phyloP scores from a whole-genome alignment of 2,113 vertebrate genomes.

The Bos indicus region DNA sequence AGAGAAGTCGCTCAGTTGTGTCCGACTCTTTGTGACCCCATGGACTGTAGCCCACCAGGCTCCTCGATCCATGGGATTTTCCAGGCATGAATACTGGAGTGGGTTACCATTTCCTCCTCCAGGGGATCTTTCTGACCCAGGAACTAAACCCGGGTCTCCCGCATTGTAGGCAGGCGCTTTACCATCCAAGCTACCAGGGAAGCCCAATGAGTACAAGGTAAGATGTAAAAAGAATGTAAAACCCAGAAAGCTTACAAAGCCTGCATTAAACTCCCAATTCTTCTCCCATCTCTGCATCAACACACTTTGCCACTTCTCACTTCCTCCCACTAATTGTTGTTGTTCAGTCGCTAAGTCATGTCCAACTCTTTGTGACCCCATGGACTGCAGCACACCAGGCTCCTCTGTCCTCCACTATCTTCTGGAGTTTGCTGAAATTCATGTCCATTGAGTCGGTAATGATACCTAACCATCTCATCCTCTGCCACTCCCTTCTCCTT shows the following conservation, averaged over 20 bases:
- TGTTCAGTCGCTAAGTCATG: neutral
- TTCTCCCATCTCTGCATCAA: neutral
- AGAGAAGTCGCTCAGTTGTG: no score
- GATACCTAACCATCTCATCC: neutral
- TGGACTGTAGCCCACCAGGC: no score
- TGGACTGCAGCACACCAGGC: neutral
- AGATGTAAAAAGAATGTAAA: neutral
- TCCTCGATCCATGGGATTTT: no score
- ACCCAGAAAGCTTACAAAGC: neutral
- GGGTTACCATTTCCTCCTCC: no score
- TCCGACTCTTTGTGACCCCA: no score
- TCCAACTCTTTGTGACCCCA: neutral
- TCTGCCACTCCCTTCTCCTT: neutral
- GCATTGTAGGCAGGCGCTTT: no score
- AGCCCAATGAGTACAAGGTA: neutral
- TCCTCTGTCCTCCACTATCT: neutral
- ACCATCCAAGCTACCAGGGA: no score
- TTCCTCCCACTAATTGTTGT: neutral
- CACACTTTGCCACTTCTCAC: neutral
- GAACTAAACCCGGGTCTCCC: no score
- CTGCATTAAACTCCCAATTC: neutral
- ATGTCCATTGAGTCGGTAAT: neutral
- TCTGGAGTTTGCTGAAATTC: neutral
- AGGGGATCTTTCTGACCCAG: no score
- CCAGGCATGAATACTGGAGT: no score